Evolutionary conservation across 2,797 vertebrate species (phyloP).

Genomic region (Oophaga sylvatica): DNA sequence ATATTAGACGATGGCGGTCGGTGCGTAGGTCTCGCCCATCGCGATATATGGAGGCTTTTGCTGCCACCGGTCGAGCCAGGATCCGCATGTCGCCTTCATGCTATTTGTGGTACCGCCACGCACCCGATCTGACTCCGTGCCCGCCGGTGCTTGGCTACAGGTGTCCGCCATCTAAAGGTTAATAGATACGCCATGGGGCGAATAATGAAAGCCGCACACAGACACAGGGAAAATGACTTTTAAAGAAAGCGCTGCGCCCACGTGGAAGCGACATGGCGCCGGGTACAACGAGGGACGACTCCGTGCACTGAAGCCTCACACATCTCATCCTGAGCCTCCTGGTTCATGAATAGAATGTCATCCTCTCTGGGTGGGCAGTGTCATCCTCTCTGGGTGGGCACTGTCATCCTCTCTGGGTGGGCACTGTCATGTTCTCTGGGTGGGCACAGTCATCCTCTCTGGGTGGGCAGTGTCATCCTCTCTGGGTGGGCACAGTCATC

Average conservation of each 20-base stretch:
- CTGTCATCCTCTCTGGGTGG: no score
- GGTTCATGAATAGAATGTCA: background rate
- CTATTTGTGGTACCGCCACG: background rate
- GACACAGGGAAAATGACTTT: slow-evolving; percentile 43
- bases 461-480: no score
- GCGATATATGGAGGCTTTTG: background rate
- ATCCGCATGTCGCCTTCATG: background rate
- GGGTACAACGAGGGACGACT: slow-evolving; percentile 17
- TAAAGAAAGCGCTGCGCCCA: slow-evolving; percentile 1
- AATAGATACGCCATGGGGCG: background rate
- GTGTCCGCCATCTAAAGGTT: slow-evolving; percentile 39
- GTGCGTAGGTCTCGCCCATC: background rate
- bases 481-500: no score
- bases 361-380: no score
- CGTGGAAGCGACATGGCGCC: slow-evolving; percentile 19
- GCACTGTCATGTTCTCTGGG: no score
- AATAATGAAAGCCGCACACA: slow-evolving; percentile 57
- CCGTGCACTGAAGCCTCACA: background rate
- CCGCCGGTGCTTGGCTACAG: background rate
- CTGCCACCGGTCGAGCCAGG: background rate
- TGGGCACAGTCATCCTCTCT: no score
- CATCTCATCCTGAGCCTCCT: no score
- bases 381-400: no score
- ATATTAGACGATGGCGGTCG: background rate
- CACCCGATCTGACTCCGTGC: background rate